Base-by-base conservation (phyloP, 2,888 invertebrate species). In the Brachynemurus nebulosus region DNA sequence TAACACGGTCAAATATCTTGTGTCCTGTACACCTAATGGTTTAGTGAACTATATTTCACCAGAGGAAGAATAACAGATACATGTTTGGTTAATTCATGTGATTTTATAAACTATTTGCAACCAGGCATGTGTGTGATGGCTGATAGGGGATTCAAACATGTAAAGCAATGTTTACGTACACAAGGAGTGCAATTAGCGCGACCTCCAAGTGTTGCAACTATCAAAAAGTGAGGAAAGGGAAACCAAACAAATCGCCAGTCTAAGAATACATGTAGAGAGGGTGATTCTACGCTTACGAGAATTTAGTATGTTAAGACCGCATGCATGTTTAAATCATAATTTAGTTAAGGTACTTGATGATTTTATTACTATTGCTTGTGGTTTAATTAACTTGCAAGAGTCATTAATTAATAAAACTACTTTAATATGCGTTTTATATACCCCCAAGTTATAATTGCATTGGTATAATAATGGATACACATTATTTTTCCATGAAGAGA, bases 1-100 rank as follows among this genome's bases (percentile, higher is more conserved):
- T 9, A 23, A 23, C 25, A 23, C 6, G 9, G 9, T 23, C 6
- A 23, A 23, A 45, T 55, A 52, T 45, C 42, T 55, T 17, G 48
- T 57, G 16, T 47, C 52, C 1, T 42, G 40, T 30, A 55, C 55
- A 12, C 52, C 55, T 12, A 47, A 54, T 45, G 54, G 56, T 2
- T 21, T 55, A 1, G 48, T 23, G 25, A 23, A 23, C 25, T 23
- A 23, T 23, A 23, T 23, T 23, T 23, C 25, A 8, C 25, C 9
- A 23, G 25, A 6, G 25, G 25, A 8, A 23, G 25, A 23, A 23
- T 23, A 23, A 23, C 7, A 8, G 25, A 23, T 9, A 23, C 25
- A 9, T 23, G 25, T 9, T 8, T 56, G 4, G 38, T 52, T n/a
- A 46, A 48, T 45, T 38, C 52, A 38, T 45, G 50, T 43, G 44